phyloP scores from a whole-genome alignment of 2,113 vertebrate species.

The Dendrocopos noguchii region DNA sequence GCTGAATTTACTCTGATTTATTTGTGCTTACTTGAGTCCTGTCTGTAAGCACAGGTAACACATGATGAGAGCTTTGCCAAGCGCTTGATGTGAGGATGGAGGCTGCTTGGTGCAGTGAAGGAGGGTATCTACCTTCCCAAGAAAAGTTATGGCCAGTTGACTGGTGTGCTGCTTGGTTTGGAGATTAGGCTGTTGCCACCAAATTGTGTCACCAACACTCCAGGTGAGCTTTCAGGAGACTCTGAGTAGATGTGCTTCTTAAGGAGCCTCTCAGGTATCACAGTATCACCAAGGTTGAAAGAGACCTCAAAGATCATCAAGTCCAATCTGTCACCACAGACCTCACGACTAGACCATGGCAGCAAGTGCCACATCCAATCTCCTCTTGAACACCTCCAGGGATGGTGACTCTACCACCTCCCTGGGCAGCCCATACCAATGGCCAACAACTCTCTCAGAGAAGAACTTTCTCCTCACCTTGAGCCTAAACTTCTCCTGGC shows the following conservation, averaged over 20 bases:
- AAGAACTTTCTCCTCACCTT: no score
- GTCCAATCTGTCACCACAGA: no score
- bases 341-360: no score
- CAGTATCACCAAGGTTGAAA: no score
- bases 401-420: no score
- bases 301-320: no score
- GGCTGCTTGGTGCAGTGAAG: neutral
- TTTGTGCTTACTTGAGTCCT: neutral
- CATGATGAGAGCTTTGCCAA: neutral
- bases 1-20: neutral
- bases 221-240: neutral
- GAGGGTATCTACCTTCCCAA: neutral
- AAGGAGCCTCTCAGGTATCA: neutral
- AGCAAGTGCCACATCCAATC: no score
- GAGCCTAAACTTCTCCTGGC: no score
- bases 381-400: no score
- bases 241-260: neutral
- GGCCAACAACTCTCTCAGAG: no score
- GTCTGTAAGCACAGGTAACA: neutral
- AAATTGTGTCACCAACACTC: neutral
- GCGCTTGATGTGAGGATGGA: neutral
- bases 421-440: no score
- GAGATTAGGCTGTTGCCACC: neutral
- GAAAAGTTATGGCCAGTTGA: accelerated
- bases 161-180: neutral